Base-by-base conservation (phyloP, 2,113 vertebrate genomes). In the Tyrannus savana region DNA sequence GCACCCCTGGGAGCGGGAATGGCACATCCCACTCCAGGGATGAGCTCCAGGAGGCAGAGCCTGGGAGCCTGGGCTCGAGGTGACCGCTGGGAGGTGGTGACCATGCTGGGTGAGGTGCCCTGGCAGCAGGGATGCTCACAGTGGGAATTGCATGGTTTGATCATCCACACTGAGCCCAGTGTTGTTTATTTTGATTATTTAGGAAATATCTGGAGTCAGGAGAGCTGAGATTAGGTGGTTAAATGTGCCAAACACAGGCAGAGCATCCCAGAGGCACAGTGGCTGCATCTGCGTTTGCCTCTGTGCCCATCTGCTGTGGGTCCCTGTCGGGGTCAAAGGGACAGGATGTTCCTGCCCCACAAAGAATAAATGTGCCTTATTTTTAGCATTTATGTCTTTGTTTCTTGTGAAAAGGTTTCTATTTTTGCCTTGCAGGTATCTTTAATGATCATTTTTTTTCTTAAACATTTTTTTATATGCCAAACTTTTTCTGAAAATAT, bases 1-100 rank as follows among this genome's bases (percentile, higher is more conserved):
- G 5, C 30, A 60, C 2, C 50, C 33, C 74, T 22, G 59, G 11
- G 12, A 27, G 49, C 5, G 3, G 64, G 44, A 12, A 37, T 1
- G 0, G 60, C 1, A 4, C 13, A 2, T n/a, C 47, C 41, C 82
- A 59, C 0, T 2, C 37, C 7, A 0, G 3, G 68, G 52, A 18
- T 49, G 3, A 25, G 73, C 28, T 49, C 23, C 0, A 0, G 16
- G 42, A 31, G 25, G 25, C 60, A 82, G 49, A 83, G 30, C 80
- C 53, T 0, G 0, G n/a, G 55, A 79, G 44, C 72, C 72, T 2
- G 2, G 56, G 44, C 12, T 16, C 30, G 60, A 23, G 15, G 39
- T 7, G 56, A 44, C 53, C 1, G 0, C 12, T 2, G 12, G 19
- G 41, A 7, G 42, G 52, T 33, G 11, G 16, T 9, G 56, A 37